Percentiles rank a stretch among this genome's conserved stretches.
These are phyloP conservation scores for Gonioctena quinquepunctata DNA, from an alignment of 1,140 invertebrate genomes.

Conservation along the genomic window DNA sequence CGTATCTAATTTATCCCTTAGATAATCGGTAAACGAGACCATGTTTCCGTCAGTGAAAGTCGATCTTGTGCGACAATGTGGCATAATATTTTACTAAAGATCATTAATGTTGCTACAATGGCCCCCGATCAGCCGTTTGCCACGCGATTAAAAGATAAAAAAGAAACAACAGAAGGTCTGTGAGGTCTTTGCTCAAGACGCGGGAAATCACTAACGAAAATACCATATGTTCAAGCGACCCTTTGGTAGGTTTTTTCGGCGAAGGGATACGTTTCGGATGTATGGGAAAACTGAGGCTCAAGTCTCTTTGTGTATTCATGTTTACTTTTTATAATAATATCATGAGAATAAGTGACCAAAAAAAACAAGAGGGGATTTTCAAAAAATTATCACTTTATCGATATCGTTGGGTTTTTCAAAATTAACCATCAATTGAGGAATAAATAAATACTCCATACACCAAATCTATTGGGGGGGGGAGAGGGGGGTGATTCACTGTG, in stretches of 20 bases:
- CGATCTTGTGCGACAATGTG: conserved; percentile 13
- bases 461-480: no score
- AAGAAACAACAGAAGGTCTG: conserved; percentile 29
- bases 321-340: no score
- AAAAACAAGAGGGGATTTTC: no score
- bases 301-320: not conserved
- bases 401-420: no score
- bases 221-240: conserved; percentile 29
- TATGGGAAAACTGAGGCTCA: no score
- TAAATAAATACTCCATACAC: no score
- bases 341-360: no score
- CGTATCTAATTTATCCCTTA: not conserved
- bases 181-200: conserved; percentile 19
- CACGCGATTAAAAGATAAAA: conserved; percentile 32
- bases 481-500: no score
- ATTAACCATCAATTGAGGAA: no score
- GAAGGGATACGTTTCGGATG: not conserved
- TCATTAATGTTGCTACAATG: conserved; percentile 11
- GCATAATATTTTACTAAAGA: conserved; percentile 12
- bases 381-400: no score
- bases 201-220: conserved; percentile 23
- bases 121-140: conserved; percentile 32
- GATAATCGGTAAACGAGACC: conserved; percentile 1
- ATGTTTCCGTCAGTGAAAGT: conserved; percentile 25
- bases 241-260: not conserved